These are phyloP conservation scores for Conops quadrifasciatus DNA, from an alignment of 2,888 invertebrate genomes.

Conservation along the genomic window DNA sequence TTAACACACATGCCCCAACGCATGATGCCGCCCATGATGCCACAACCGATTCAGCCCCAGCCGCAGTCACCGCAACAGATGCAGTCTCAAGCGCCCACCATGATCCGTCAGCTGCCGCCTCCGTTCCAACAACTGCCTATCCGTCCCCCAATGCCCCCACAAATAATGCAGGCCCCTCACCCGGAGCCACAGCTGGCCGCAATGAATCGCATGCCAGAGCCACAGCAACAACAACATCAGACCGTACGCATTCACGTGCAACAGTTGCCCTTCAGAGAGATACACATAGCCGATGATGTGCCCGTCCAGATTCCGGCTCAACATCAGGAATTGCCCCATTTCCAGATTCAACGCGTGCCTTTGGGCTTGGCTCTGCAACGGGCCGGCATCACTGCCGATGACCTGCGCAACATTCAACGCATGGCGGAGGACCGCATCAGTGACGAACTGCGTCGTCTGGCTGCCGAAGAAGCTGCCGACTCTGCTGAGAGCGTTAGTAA, in stretches of 20 bases:
- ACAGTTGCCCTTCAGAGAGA: slow-evolving; percentile 66
- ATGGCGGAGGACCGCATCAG: slow-evolving; percentile 65
- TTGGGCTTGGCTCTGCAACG: slow-evolving; percentile 62
- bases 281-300: slow-evolving; percentile 63
- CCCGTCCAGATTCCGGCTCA: slow-evolving; percentile 58
- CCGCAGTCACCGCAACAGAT: slow-evolving; percentile 56
- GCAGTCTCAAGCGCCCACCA: slow-evolving; percentile 50
- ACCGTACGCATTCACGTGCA: slow-evolving; percentile 65
- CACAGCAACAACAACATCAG: slow-evolving; percentile 51
- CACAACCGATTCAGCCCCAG: slow-evolving; percentile 38
- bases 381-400: slow-evolving; percentile 64
- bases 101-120: slow-evolving; percentile 61
- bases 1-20: slow-evolving; percentile 67
- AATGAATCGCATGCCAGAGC: slow-evolving; percentile 40
- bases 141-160: slow-evolving; percentile 63
- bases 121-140: slow-evolving; percentile 64
- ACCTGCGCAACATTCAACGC: slow-evolving; percentile 64
- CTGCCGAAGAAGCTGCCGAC: slow-evolving; percentile 57
- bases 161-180: slow-evolving; percentile 66
- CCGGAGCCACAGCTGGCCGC: slow-evolving; percentile 60
- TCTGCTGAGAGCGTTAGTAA: slow-evolving; percentile 52
- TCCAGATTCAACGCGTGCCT: slow-evolving; percentile 63
- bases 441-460: slow-evolving; percentile 61
- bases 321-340: slow-evolving; percentile 55
- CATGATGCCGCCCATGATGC: slow-evolving; percentile 57